These are phyloP conservation scores for Drosophila longiperda DNA, from an alignment of 2,888 invertebrate genomes.

Conservation along the genomic window DNA sequence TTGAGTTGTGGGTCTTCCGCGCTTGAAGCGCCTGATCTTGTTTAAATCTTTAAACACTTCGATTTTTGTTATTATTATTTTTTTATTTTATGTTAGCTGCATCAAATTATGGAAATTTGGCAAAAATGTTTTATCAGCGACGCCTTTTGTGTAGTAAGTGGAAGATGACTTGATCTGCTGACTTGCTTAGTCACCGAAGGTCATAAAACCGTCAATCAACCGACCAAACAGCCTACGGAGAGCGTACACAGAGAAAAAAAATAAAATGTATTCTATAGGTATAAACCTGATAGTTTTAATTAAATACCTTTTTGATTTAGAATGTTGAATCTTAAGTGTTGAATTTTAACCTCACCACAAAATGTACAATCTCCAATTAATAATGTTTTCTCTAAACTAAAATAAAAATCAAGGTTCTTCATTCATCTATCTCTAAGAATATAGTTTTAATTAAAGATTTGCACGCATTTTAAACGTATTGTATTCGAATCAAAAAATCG, in stretches of 20 bases:
- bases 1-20: conserved; percentile 58
- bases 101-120: conserved; percentile 67
- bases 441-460: background rate
- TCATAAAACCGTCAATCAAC: conserved; percentile 58
- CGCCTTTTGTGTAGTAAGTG: conserved; percentile 29
- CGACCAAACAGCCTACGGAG: conserved; percentile 31
- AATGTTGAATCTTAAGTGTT: background rate
- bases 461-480: background rate
- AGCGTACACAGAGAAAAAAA: conserved; percentile 3
- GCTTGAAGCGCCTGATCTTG: conserved; percentile 66
- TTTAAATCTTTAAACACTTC: conserved; percentile 55
- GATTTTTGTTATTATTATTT: background rate
- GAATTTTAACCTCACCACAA: background rate
- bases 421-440: background rate
- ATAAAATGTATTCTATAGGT: background rate
- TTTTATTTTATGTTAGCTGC: conserved; percentile 43
- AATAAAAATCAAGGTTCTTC: background rate
- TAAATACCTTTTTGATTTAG: background rate
- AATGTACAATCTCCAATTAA: background rate
- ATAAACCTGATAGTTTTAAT: background rate
- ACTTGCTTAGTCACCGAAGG: conserved; percentile 65
- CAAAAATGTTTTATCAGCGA: conserved; percentile 43
- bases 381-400: background rate
- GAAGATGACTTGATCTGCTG: conserved; percentile 43
- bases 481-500: background rate